Conservation (phyloP, 2,113 vertebrate species). For the Melospiza georgiana region DNA sequence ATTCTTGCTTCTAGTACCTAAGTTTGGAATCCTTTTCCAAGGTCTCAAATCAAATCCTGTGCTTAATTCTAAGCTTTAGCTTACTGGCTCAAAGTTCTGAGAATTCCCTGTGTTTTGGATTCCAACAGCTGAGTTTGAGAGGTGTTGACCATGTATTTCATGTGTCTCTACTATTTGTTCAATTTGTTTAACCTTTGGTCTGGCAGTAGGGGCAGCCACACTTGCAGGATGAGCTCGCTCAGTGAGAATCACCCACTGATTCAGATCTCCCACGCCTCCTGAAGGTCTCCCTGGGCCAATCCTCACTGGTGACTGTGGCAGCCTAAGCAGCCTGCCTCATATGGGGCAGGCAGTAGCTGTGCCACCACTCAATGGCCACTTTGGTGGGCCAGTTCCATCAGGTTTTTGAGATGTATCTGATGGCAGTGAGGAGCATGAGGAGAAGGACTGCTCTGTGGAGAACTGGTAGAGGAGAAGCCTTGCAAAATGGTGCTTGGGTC, state of each 20-base stretch:
- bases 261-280: background rate
- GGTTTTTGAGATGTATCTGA: background rate
- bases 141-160: background rate
- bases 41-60: background rate
- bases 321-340: background rate
- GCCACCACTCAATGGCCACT: fast-evolving
- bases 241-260: background rate
- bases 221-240: background rate
- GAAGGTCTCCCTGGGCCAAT: too few species aligned
- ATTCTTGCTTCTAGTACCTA: background rate
- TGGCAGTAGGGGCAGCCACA: background rate
- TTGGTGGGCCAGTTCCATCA: background rate
- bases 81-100: background rate
- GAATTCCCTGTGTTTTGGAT: background rate
- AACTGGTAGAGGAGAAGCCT: background rate
- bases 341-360: fast-evolving
- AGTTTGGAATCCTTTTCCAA: background rate
- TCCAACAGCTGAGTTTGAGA: background rate
- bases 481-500: background rate
- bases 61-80: background rate
- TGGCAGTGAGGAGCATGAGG: background rate
- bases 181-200: fast-evolving
- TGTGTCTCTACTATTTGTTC: background rate
- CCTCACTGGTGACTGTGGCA: background rate
- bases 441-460: background rate